Conservation (phyloP, 2,113 vertebrate genomes). For the Nyctibius bracteatus region DNA sequence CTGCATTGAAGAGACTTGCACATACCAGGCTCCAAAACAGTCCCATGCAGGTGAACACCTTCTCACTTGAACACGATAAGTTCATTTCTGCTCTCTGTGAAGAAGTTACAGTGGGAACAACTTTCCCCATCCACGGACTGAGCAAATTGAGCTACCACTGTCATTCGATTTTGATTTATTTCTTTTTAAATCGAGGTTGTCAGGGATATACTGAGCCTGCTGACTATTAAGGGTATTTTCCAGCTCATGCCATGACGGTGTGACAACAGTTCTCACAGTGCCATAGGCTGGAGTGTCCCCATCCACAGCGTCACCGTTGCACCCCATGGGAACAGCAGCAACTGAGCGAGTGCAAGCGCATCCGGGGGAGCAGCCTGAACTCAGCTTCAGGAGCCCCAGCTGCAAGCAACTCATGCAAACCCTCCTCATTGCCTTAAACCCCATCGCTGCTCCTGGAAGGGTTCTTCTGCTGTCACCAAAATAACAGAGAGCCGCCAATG, state of each 20-base stretch:
- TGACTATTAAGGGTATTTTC: not conserved
- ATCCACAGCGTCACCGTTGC: accelerated
- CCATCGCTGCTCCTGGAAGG: not conserved
- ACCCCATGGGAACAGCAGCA: not conserved
- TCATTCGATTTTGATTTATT: not conserved
- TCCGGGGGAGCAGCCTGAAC: not conserved
- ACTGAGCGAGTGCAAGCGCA: accelerated
- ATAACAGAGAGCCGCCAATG: not conserved
- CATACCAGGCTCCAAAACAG: not conserved
- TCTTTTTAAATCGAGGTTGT: not conserved
- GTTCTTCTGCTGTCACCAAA: not conserved
- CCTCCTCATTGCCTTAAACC: not conserved
- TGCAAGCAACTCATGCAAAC: not conserved
- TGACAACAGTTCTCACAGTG: not conserved
- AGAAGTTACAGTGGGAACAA: not conserved
- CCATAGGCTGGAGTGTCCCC: not conserved
- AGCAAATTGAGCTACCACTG: not conserved
- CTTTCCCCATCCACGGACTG: accelerated
- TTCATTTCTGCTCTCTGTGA: not conserved
- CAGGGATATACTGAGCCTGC: not conserved
- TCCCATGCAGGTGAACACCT: not conserved
- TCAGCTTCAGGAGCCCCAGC: not conserved
- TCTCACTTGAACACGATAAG: not conserved
- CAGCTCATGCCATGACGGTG: accelerated
- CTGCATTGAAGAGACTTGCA: not conserved